Conservation (phyloP, 2,797 vertebrate species). For the Mareca penelope region DNA sequence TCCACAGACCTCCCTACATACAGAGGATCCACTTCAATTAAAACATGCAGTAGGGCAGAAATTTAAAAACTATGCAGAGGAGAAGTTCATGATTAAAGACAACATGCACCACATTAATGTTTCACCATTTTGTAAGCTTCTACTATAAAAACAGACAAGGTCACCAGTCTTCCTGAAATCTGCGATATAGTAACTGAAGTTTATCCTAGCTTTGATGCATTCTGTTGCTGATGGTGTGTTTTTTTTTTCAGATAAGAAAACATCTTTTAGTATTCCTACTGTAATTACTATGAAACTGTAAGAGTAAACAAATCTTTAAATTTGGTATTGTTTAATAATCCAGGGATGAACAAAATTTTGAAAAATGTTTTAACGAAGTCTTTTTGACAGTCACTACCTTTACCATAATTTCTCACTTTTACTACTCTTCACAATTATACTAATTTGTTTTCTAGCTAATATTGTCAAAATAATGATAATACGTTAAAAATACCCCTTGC, state of each 20-base stretch:
- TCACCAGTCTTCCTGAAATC: not conserved
- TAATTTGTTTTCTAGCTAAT: not conserved
- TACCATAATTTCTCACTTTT: not conserved
- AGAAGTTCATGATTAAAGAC: not conserved
- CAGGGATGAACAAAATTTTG: not conserved
- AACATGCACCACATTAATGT: not conserved
- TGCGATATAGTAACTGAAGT: not conserved
- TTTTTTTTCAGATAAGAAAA: conserved; percentile 14
- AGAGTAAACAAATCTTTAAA: not conserved
- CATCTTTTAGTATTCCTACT: not conserved
- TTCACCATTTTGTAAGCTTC: not conserved
- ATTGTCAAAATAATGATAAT: not conserved
- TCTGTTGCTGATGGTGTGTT: not conserved
- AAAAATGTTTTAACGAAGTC: not conserved
- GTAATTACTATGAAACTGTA: not conserved
- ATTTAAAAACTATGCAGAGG: not conserved
- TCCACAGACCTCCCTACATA: not conserved
- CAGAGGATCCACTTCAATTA: not conserved
- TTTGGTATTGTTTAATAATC: not conserved
- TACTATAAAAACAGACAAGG: not conserved
- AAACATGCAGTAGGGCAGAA: not conserved
- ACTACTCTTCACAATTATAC: not conserved
- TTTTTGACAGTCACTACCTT: not conserved
- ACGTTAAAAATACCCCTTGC: not conserved
- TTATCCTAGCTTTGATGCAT: not conserved